Conservation (phyloP, 2,113 vertebrate species). For the Actenoides hombroni region DNA sequence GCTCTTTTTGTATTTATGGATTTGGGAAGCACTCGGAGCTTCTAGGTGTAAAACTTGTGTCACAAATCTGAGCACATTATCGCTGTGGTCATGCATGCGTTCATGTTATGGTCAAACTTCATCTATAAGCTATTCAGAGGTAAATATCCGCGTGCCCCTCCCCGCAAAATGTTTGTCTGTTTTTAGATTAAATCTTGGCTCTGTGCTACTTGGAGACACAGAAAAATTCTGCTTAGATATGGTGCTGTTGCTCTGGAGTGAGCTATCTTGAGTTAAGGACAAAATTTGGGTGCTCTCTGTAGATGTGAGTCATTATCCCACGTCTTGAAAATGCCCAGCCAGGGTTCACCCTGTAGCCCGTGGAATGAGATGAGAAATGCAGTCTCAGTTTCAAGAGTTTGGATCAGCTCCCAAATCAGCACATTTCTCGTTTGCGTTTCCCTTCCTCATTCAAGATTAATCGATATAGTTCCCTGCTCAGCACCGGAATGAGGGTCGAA, state of each 20-base stretch:
- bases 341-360: not conserved
- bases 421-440: slow-evolving; percentile 14
- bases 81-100: accelerated
- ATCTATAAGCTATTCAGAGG: not conserved
- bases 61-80: too few relatives aligned
- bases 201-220: accelerated
- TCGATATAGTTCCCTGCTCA: not conserved
- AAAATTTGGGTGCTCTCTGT: not conserved
- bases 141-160: too few relatives aligned
- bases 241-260: not conserved
- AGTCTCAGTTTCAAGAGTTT: not conserved
- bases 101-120: not conserved
- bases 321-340: not conserved
- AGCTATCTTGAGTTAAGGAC: not conserved
- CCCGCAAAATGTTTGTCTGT: not conserved
- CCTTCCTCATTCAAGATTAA: not conserved
- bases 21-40: not conserved
- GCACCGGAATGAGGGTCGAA: not conserved
- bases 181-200: not conserved
- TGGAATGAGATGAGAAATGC: not conserved
- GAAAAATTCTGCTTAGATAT: not conserved
- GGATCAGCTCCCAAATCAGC: not conserved
- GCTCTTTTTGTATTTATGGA: not conserved
- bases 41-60: not conserved
- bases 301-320: not conserved